phyloP scores from a whole-genome alignment of 2,113 vertebrate species.

The Gallinago undulata region DNA sequence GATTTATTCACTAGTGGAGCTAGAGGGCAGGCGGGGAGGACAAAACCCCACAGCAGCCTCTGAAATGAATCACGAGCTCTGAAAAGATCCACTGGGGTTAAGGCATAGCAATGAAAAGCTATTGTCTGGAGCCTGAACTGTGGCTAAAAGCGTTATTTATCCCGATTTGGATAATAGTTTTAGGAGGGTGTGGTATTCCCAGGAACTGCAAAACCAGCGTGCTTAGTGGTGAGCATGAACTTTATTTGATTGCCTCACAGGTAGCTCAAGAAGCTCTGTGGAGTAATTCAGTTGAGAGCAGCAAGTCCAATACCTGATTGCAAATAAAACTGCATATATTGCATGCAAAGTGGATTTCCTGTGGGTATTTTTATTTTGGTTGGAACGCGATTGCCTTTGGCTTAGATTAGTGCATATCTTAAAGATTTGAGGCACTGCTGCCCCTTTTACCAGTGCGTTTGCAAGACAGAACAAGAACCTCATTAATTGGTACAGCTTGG shows the following conservation, averaged over 20 bases:
- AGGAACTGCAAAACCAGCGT: not conserved
- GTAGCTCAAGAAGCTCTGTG: not conserved
- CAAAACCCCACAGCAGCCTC: slow-evolving; percentile 49
- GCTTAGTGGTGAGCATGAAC: not conserved
- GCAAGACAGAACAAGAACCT: not conserved
- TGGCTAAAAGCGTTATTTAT: slow-evolving; percentile 56
- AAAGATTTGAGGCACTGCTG: not conserved
- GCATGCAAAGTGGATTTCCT: not conserved
- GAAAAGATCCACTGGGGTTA: slow-evolving; percentile 56
- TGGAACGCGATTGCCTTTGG: not conserved
- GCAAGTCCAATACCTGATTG: not conserved
- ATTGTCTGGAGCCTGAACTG: slow-evolving; percentile 54
- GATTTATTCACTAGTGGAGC: slow-evolving; percentile 39
- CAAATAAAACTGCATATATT: not conserved
- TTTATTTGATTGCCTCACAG: slow-evolving; percentile 13
- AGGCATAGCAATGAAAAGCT: slow-evolving; percentile 47
- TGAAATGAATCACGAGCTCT: slow-evolving; percentile 52
- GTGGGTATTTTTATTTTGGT: not conserved
- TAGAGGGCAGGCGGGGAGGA: slow-evolving; percentile 29
- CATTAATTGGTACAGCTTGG: not conserved
- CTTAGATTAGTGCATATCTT: not conserved
- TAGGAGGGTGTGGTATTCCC: slow-evolving; percentile 53
- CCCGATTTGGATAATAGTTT: slow-evolving; percentile 1
- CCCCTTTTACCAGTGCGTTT: not conserved
- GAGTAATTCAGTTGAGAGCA: not conserved